phyloP scores from a whole-genome alignment of 2,113 vertebrate genomes.

The Mola mola region DNA sequence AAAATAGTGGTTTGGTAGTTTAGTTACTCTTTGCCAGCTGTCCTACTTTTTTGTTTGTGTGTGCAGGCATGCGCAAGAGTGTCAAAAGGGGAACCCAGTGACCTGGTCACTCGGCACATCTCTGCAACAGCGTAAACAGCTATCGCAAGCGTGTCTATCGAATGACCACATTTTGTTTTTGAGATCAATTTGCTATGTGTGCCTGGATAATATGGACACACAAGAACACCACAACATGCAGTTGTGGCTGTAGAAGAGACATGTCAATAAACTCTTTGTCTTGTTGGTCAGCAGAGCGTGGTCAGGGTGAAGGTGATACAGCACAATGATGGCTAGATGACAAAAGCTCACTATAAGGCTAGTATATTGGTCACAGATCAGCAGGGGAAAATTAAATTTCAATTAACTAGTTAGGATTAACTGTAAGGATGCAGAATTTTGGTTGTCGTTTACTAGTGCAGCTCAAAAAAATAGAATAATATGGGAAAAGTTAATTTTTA shows the following conservation, averaged over 20 bases:
- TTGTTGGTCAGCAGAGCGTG: constrained; percentile 46
- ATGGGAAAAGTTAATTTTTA: too few species aligned
- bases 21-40: constrained; percentile 14
- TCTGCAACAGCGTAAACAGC: constrained; percentile 46
- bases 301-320: constrained; percentile 15
- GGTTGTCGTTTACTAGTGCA: too few species aligned
- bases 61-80: too few species aligned
- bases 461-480: too few species aligned
- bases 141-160: constrained; percentile 16
- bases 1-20: too few species aligned
- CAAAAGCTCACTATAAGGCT: too few species aligned
- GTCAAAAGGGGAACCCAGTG: constrained; percentile 25
- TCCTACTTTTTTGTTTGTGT: constrained; percentile 30
- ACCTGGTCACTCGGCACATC: constrained; percentile 36
- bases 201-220: too few species aligned
- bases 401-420: too few species aligned
- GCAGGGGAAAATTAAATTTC: too few species aligned
- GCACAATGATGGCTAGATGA: too few species aligned
- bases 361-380: too few species aligned
- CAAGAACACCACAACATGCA: constrained; percentile 6
- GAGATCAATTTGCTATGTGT: constrained; percentile 7
- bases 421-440: too few species aligned
- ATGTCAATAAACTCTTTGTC: constrained; percentile 46
- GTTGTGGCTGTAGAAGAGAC: constrained; percentile 11
- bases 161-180: constrained; percentile 26